Percentiles rank a stretch among this genome's conserved stretches.
phyloP scores from a whole-genome alignment of 2,797 vertebrate species.

The Anguilla marmorata region DNA sequence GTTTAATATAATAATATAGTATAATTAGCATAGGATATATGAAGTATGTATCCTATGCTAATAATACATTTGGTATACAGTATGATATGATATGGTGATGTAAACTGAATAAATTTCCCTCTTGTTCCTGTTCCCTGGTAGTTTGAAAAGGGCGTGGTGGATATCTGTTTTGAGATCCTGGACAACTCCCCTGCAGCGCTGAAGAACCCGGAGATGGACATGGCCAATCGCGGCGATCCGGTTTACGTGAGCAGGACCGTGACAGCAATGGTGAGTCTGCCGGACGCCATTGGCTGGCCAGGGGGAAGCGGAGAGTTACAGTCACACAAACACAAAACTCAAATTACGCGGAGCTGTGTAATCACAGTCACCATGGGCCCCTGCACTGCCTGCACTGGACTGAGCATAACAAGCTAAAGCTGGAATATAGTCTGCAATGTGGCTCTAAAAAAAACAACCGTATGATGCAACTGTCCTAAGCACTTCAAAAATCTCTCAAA shows the following conservation, averaged over 20 bases:
- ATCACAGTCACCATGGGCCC: neutral
- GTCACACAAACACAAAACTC: neutral
- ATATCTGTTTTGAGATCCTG: conserved; percentile 83
- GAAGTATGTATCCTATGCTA: too few relatives aligned
- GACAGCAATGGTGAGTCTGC: conserved; percentile 75
- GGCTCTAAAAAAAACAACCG: neutral
- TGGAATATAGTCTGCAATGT: neutral
- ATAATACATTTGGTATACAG: too few relatives aligned
- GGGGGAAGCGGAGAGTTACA: neutral
- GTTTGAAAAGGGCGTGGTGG: conserved; percentile 83
- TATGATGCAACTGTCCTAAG: neutral
- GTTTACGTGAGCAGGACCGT: conserved; percentile 77
- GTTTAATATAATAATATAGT: neutral
- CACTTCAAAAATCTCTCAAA: neutral
- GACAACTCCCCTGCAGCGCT: conserved; percentile 78
- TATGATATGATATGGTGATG: too few relatives aligned
- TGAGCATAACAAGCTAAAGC: neutral
- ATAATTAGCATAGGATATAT: neutral
- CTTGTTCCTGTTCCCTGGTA: conserved; percentile 47
- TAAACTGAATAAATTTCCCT: neutral
- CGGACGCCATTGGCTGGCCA: neutral
- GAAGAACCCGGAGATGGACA: conserved; percentile 67
- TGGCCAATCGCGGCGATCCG: conserved; percentile 70
- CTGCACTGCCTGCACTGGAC: neutral
- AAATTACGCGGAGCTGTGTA: neutral